Conservation (phyloP, 2,888 invertebrate species). For the Fragum fragum region DNA sequence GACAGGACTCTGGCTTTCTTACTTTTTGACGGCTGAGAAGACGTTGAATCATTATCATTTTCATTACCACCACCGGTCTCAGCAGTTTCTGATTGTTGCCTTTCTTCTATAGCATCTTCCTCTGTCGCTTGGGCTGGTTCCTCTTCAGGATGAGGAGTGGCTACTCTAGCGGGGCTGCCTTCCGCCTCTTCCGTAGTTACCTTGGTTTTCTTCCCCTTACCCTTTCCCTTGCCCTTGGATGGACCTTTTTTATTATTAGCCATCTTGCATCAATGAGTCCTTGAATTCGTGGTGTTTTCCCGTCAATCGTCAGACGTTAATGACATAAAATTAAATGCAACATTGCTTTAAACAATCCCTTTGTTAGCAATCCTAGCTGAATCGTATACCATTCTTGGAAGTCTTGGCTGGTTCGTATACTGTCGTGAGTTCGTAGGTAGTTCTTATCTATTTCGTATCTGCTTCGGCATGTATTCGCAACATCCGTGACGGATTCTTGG, state of each 20-base stretch:
- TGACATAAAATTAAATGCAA: slow-evolving; percentile 34
- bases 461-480: slow-evolving; percentile 41
- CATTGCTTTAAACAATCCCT: slow-evolving; percentile 20
- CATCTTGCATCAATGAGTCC: slow-evolving; percentile 29
- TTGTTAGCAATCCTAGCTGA: slow-evolving; percentile 38
- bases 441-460: slow-evolving; percentile 36
- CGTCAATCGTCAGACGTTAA: slow-evolving; percentile 36
- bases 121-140: background rate
- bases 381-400: slow-evolving; percentile 34
- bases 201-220: background rate
- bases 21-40: slow-evolving; percentile 48
- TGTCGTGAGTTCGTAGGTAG: slow-evolving; percentile 40
- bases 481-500: slow-evolving; percentile 46
- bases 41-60: slow-evolving; percentile 40
- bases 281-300: slow-evolving; percentile 24
- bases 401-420: slow-evolving; percentile 44
- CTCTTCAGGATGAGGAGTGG: slow-evolving; percentile 26
- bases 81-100: slow-evolving; percentile 36
- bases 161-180: slow-evolving; percentile 9
- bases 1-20: slow-evolving; percentile 56
- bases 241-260: slow-evolving; percentile 1
- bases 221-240: slow-evolving; percentile 16
- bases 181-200: background rate
- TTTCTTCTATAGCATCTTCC: slow-evolving; percentile 11
- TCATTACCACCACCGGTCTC: slow-evolving; percentile 16